A percentile compares a stretch with the other conserved stretches of the same genome.
Conservation (phyloP, 2,888 invertebrate genomes). For the Mycalesis mineus region DNA sequence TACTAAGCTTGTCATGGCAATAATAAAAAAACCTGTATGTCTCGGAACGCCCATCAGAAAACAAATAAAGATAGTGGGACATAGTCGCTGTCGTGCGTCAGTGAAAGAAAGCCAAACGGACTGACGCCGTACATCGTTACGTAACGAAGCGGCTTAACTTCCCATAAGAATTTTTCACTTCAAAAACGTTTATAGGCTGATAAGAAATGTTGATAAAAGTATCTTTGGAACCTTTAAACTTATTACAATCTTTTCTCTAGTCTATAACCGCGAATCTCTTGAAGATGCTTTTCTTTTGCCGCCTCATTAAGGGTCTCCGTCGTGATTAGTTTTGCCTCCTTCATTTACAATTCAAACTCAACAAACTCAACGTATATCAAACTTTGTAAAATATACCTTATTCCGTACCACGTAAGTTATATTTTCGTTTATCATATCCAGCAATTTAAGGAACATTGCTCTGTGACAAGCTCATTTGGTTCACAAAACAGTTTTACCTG, state of each 20-base stretch:
- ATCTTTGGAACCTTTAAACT: constrained; percentile 6
- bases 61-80: too few species aligned
- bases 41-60: too few species aligned
- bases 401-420: background rate
- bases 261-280: constrained; percentile 16
- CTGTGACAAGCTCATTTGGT: constrained; percentile 27
- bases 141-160: too few species aligned
- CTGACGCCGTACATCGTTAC: too few species aligned
- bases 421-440: background rate
- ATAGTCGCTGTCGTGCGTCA: too few species aligned
- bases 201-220: constrained; percentile 4
- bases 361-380: background rate
- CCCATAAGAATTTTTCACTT: too few species aligned
- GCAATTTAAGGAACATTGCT: constrained; percentile 19
- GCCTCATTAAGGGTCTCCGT: constrained; percentile 21
- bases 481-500: constrained; percentile 26
- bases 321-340: constrained; percentile 25
- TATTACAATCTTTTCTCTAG: constrained; percentile 8
- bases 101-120: too few species aligned
- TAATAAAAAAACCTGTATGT: too few species aligned
- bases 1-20: too few species aligned
- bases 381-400: constrained; percentile 13
- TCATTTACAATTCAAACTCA: constrained; percentile 27
- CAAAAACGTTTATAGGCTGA: background rate
- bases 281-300: constrained; percentile 23